phyloP scores from a whole-genome alignment of 2,797 vertebrate species.

The Psittacula echo region DNA sequence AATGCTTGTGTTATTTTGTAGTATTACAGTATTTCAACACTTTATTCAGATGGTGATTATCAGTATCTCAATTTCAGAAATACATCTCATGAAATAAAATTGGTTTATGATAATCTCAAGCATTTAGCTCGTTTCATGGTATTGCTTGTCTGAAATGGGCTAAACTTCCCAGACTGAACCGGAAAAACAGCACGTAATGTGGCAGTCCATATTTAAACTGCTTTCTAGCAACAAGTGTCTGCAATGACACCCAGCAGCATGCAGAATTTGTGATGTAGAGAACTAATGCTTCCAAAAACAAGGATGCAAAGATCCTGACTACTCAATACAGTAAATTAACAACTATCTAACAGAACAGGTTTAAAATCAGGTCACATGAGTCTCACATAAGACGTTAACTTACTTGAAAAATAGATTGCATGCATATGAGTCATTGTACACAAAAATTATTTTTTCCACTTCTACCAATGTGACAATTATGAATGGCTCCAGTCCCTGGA shows the following conservation, averaged over 20 bases:
- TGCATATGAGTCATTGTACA: background rate
- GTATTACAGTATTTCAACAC: background rate
- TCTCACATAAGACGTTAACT: background rate
- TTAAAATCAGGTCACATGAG: background rate
- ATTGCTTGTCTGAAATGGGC: background rate
- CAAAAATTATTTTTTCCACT: background rate
- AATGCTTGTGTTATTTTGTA: background rate
- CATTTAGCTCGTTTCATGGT: background rate
- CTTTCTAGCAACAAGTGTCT: background rate
- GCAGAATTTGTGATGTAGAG: background rate
- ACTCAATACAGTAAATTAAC: background rate
- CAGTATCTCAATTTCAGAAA: background rate
- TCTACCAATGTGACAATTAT: background rate
- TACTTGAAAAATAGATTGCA: background rate
- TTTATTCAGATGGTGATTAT: background rate
- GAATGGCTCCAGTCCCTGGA: background rate
- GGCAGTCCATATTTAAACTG: background rate
- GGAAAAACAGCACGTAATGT: constrained; percentile 72
- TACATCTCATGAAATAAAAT: background rate
- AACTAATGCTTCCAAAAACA: background rate
- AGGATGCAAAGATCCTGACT: background rate
- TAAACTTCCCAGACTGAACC: background rate
- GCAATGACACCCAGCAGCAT: background rate
- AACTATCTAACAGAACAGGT: background rate
- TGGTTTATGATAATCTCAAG: background rate